Conservation (phyloP, 2,797 vertebrate genomes). For the Lateolabrax maculatus region DNA sequence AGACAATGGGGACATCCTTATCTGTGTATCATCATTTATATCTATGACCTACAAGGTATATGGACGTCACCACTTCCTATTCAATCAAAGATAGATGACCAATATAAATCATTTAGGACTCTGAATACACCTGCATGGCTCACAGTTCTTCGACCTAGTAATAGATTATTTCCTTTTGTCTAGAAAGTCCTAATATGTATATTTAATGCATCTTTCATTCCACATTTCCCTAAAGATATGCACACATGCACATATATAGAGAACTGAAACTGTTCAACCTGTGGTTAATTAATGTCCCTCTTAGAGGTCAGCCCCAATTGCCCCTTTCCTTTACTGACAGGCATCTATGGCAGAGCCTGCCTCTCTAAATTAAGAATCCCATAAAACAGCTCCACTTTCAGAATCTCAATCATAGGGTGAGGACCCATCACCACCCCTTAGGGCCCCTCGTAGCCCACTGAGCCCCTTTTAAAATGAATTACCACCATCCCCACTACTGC, state of each 20-base stretch:
- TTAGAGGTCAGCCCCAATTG: conserved; percentile 57
- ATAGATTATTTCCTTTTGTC: conserved; percentile 41
- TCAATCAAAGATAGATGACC: conserved; percentile 73
- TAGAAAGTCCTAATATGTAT: conserved; percentile 13
- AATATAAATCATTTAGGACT: conserved; percentile 68
- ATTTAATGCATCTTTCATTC: conserved; percentile 35
- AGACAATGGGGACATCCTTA: conserved; percentile 65
- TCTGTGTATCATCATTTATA: conserved; percentile 76
- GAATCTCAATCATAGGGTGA: conserved; percentile 74
- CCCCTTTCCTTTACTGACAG: conserved; percentile 66
- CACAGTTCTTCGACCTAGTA: conserved; percentile 20
- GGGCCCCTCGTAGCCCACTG: conserved; percentile 55
- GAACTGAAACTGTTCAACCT: conserved; percentile 36
- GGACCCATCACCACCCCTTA: conserved; percentile 70
- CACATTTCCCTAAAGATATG: conserved; percentile 15
- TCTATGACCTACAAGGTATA: conserved; percentile 77
- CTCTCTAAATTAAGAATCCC: conserved; percentile 79
- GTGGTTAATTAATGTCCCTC: conserved; percentile 54
- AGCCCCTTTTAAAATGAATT: conserved; percentile 79
- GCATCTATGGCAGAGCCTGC: conserved; percentile 67
- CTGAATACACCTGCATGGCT: conserved; percentile 44
- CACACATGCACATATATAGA: neutral
- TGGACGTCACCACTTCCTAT: conserved; percentile 72
- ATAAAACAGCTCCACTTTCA: conserved; percentile 77
- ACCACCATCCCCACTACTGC: conserved; percentile 69